These are phyloP conservation scores for Melanargia galathea DNA, from an alignment of 2,888 invertebrate species.

Conservation along the genomic window DNA sequence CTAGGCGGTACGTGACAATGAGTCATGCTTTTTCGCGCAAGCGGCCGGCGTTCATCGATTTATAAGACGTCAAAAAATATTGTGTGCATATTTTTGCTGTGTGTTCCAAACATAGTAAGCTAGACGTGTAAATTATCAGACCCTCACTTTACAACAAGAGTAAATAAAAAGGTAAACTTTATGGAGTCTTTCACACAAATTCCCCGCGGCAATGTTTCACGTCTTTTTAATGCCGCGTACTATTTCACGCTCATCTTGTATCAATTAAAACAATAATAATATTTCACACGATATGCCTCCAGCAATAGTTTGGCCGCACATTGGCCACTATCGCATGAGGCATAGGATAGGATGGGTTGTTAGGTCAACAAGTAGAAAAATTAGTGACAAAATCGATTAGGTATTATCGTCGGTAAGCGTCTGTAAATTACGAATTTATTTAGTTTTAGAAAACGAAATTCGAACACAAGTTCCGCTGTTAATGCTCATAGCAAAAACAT, in stretches of 20 bases:
- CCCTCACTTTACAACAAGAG: background rate
- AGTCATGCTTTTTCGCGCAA: no score
- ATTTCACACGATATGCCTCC: constrained; percentile 46
- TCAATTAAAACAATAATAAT: constrained; percentile 51
- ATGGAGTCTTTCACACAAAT: constrained; percentile 10
- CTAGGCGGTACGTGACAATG: no score
- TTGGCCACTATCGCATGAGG: background rate
- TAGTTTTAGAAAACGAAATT: no score
- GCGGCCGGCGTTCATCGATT: no score
- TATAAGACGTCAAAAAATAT: background rate
- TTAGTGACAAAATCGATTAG: no score
- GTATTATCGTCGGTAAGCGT: no score
- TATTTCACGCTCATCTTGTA: constrained; percentile 45
- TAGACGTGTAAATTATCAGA: background rate
- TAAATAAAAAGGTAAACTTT: background rate
- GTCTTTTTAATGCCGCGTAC: constrained; percentile 26
- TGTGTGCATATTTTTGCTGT: background rate
- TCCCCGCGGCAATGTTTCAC: constrained; percentile 22
- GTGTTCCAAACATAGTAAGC: background rate
- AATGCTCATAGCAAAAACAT: no score
- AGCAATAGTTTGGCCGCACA: constrained; percentile 13
- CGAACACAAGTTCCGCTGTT: no score
- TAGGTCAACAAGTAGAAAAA: no score
- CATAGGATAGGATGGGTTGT: no score
- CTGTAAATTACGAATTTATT: no score